Evolutionary conservation across 1,140 invertebrate genomes (phyloP).

Genomic region (Penaeus japonicus): DNA sequence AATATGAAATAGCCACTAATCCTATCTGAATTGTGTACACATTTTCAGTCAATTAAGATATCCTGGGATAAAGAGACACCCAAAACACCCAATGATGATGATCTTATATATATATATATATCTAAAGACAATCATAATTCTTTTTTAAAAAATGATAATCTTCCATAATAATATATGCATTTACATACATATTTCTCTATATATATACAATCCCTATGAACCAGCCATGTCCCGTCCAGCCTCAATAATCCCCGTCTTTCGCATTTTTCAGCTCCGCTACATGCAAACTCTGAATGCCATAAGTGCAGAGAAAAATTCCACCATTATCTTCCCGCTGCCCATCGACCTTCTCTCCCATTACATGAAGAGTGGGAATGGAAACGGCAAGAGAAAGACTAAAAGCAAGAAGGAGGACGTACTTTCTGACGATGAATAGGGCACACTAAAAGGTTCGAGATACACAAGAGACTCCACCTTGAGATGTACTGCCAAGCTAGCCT

Average conservation of each 20-base stretch:
- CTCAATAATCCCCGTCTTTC: background rate
- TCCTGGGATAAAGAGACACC: too few species aligned
- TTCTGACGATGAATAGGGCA: slow-evolving; percentile 49
- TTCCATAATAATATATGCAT: too few species aligned
- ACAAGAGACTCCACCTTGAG: slow-evolving; percentile 46
- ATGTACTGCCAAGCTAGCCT: slow-evolving; percentile 54
- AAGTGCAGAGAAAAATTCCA: slow-evolving; percentile 97
- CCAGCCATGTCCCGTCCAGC: background rate
- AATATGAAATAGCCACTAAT: too few species aligned
- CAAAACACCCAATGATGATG: too few species aligned
- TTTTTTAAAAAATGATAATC: too few species aligned
- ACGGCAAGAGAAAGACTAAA: slow-evolving; percentile 24
- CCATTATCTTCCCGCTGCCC: slow-evolving; percentile 66
- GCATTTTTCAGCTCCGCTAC: slow-evolving; percentile 78
- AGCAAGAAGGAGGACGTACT: slow-evolving; percentile 45
- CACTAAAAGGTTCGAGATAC: slow-evolving; percentile 42
- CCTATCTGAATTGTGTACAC: too few species aligned
- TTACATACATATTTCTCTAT: background rate
- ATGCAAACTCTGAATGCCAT: slow-evolving; percentile 91
- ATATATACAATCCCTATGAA: background rate
- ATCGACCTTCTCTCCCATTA: slow-evolving; percentile 78
- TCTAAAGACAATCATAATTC: too few species aligned
- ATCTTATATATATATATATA: too few species aligned
- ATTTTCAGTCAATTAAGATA: too few species aligned
- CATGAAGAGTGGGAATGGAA: slow-evolving; percentile 26